Percentiles rank a stretch among this genome's conserved stretches.
These are phyloP conservation scores for Erpobdella octoculata DNA, from an alignment of 2,888 invertebrate species.

Conservation along the genomic window DNA sequence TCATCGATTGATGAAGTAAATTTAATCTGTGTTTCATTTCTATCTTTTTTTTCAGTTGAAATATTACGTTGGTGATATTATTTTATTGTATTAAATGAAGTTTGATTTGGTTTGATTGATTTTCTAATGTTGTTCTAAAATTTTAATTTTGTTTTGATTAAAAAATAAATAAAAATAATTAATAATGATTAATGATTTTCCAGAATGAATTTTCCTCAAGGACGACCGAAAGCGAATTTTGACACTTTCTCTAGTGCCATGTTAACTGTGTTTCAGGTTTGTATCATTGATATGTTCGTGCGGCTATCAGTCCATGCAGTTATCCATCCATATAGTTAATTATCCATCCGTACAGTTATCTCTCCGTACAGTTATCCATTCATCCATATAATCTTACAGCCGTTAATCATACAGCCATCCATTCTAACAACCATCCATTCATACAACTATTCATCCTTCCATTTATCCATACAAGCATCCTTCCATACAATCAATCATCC, in stretches of 20 bases:
- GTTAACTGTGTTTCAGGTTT: slow-evolving; percentile 96
- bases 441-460: background rate
- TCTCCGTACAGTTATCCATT: background rate
- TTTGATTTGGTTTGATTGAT: too few species aligned
- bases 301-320: background rate
- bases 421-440: background rate
- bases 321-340: too few species aligned
- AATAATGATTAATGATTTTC: slow-evolving; percentile 23
- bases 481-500: background rate
- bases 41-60: too few species aligned
- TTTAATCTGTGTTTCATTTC: background rate
- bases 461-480: background rate
- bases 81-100: too few species aligned
- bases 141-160: too few species aligned
- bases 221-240: slow-evolving; percentile 94
- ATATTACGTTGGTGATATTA: too few species aligned
- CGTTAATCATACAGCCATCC: background rate
- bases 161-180: too few species aligned
- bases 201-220: slow-evolving; percentile 59
- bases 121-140: too few species aligned
- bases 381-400: background rate
- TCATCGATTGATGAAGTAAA: background rate
- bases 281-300: background rate
- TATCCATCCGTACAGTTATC: too few species aligned
- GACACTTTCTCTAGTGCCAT: slow-evolving; percentile 98